Evolutionary conservation across 2,888 invertebrate genomes (phyloP), one percentile per base, ranked within the genome.

Genomic region (Coleophora deauratella): DNA sequence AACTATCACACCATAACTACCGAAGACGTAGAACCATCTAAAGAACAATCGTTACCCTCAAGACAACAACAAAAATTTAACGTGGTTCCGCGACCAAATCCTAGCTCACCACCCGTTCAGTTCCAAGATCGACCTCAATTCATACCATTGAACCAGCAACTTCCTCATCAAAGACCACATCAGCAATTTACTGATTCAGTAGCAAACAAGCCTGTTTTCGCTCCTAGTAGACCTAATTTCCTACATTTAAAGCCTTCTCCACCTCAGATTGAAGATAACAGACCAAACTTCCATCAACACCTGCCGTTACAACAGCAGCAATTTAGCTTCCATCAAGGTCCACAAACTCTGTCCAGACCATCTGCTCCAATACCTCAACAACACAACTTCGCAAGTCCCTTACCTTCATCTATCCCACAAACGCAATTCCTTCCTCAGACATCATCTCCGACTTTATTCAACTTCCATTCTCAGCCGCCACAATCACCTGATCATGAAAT

Each of bases 1-100:
- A 87, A 87, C 49, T 87, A 87, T 48, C 86, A 87, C 43, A 87
- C 86, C 2, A 86, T 87, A 38, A 85, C 85, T 14, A 80, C 78
- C 3, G 85, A 86, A 44, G 80, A 86, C 65, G 67, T 79, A 11
- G 80, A 86, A 32, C 66, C 76, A 32, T 66, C 77, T 14, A 82
- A 86, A 55, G 76, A 81, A n/a, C 85, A 82, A 54, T 49, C 63
- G 27, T 46, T 72, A 27, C 80, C 78, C 33, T 71, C 55, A 33
- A 74, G 78, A 49, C 75, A 71, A 33, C 54, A 68, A 33, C 77
- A 75, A 50, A 68, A 62, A 35, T 79, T 84, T 50, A 67, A 66
- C 45, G 59, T 67, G 32, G 58, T 61, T 28, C 58, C 72, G 13
- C 73, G 74, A 43, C 73, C 72, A 12, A 72, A 67, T 37, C 67